phyloP scores from a whole-genome alignment of 2,113 vertebrate genomes.

The Furnarius figulus region DNA sequence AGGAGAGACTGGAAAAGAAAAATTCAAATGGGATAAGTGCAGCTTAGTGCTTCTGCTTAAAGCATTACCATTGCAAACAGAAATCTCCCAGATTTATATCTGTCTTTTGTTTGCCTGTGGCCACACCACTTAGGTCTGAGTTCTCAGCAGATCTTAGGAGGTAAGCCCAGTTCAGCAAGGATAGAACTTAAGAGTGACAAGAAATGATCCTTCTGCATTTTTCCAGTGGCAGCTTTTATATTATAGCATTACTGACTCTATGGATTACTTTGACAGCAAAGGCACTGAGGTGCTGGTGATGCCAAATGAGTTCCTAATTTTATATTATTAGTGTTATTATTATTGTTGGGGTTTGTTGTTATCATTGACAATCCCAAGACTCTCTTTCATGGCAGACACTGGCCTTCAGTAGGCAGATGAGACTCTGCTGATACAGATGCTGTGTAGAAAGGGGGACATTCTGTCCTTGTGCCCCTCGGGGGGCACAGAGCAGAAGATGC shows the following conservation, averaged over 20 bases:
- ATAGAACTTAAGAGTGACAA: background rate
- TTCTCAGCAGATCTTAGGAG: background rate
- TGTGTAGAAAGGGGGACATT: background rate
- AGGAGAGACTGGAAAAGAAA: conserved; percentile 21
- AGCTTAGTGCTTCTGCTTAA: conserved; percentile 12
- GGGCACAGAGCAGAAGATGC: background rate
- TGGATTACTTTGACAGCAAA: background rate
- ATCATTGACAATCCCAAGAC: background rate
- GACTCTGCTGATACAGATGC: background rate
- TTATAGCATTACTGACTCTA: background rate
- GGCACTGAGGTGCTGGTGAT: background rate
- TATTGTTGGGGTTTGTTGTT: background rate
- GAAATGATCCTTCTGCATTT: background rate
- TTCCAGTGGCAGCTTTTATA: background rate
- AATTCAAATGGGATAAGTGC: conserved; percentile 31
- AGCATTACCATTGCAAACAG: background rate
- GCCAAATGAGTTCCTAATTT: background rate
- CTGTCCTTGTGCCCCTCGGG: background rate
- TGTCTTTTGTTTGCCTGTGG: background rate
- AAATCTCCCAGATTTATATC: background rate
- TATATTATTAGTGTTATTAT: background rate
- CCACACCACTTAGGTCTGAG: background rate
- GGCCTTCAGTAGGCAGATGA: background rate
- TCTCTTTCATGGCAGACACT: background rate
- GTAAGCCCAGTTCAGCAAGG: background rate